Conservation (phyloP, 1,140 invertebrate genomes). For the Caenorhabditis remanei region DNA sequence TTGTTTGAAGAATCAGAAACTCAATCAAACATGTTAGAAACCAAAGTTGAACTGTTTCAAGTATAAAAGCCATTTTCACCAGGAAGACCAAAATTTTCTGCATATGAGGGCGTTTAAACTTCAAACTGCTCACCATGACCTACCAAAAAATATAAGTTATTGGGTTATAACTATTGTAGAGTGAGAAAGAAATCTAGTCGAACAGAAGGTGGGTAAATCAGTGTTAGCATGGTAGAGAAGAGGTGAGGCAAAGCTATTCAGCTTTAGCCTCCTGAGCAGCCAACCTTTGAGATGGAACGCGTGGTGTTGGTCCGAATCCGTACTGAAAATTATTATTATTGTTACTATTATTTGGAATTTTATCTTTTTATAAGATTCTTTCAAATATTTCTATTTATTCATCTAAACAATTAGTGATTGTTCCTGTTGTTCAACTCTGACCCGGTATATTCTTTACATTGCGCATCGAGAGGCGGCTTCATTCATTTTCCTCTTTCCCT, state of each 20-base stretch:
- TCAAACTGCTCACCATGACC: background rate
- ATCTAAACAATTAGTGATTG: background rate
- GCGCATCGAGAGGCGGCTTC: background rate
- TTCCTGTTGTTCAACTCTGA: background rate
- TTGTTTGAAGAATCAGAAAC: background rate
- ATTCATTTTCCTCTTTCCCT: background rate
- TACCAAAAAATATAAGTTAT: constrained; percentile 18
- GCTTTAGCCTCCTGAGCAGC: constrained; percentile 55
- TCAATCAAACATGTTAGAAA: background rate
- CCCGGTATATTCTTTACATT: background rate
- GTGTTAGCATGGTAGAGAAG: background rate
- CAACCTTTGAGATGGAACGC: constrained; percentile 48
- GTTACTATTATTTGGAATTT: background rate
- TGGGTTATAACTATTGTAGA: background rate
- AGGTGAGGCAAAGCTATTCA: constrained; percentile 30
- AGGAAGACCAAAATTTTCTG: too few relatives aligned
- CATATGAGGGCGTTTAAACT: too few relatives aligned
- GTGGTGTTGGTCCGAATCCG: constrained; percentile 60
- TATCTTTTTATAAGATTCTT: background rate
- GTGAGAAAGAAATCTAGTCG: constrained; percentile 7
- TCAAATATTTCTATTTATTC: background rate
- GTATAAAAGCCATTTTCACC: background rate
- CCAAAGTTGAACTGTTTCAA: background rate
- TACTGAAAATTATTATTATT: constrained; percentile 54
- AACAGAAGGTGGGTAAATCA: background rate